These are phyloP conservation scores for Chesias legatella DNA, from an alignment of 2,888 invertebrate genomes.

Conservation along the genomic window DNA sequence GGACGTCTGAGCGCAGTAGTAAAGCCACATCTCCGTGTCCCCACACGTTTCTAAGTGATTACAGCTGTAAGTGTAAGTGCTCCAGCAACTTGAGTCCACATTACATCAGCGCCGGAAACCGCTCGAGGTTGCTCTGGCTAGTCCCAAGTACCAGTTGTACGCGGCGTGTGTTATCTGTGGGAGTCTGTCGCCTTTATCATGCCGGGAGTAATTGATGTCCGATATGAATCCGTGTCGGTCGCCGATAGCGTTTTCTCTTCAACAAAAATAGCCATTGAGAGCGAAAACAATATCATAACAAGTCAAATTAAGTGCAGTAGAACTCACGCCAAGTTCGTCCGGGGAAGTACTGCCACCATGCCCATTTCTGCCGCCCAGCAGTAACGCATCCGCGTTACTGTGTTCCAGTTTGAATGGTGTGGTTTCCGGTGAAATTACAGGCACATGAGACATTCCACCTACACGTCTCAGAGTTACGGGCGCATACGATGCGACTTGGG, in stretches of 20 bases:
- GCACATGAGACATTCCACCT: too few species aligned
- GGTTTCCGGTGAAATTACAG: too few species aligned
- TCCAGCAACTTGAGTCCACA: conserved; percentile 47
- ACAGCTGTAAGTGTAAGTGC: conserved; percentile 40
- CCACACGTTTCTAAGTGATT: conserved; percentile 38
- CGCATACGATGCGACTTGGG: too few species aligned
- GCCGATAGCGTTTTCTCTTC: conserved; percentile 35
- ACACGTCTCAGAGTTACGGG: too few species aligned
- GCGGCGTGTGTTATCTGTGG: conserved; percentile 61
- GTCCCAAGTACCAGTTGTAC: conserved; percentile 53
- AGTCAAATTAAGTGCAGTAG: conserved; percentile 23
- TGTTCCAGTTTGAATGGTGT: too few species aligned
- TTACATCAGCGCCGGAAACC: conserved; percentile 37
- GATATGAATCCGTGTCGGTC: conserved; percentile 44
- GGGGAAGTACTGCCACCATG: too few species aligned
- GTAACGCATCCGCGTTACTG: too few species aligned
- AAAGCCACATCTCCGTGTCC: conserved; percentile 39
- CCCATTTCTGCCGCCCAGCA: too few species aligned
- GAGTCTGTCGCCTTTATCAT: conserved; percentile 42
- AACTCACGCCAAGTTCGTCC: too few species aligned
- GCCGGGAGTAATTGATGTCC: conserved; percentile 49
- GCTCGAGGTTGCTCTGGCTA: conserved; percentile 50
- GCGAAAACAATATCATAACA: conserved; percentile 23
- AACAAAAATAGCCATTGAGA: conserved; percentile 22
- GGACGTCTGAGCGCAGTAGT: conserved; percentile 29